Evolutionary conservation across 1,140 invertebrate genomes (phyloP).

Genomic region (Dryas iulia): DNA sequence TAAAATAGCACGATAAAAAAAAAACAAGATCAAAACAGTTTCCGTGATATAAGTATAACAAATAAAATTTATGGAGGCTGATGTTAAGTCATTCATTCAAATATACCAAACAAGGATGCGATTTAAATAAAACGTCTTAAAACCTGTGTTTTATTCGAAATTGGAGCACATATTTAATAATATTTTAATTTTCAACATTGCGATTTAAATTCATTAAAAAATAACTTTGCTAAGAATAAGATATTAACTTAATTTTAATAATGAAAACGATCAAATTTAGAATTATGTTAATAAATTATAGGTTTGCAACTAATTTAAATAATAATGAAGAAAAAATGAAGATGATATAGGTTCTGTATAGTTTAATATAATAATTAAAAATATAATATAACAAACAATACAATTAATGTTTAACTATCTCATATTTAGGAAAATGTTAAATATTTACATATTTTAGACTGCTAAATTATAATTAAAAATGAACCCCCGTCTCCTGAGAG

Average conservation of each 20-base stretch:
- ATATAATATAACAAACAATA: too few species aligned
- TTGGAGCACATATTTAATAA: slow-evolving; percentile 12
- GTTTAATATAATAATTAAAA: neutral
- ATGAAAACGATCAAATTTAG: slow-evolving; percentile 7
- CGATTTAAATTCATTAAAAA: slow-evolving; percentile 11
- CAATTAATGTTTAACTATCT: too few species aligned
- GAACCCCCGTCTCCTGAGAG: too few species aligned
- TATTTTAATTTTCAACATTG: slow-evolving; percentile 18
- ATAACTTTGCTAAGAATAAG: slow-evolving; percentile 5
- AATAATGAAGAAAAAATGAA: neutral
- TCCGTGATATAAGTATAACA: slow-evolving; percentile 28
- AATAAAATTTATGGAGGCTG: slow-evolving; percentile 20
- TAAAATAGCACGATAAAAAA: slow-evolving; percentile 15
- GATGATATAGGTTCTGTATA: neutral
- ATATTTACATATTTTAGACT: too few species aligned
- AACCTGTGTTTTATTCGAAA: slow-evolving; percentile 9
- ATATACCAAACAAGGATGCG: slow-evolving; percentile 21
- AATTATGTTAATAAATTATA: slow-evolving; percentile 7
- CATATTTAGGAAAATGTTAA: too few species aligned
- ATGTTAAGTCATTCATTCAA: slow-evolving; percentile 16
- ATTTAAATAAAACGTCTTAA: slow-evolving; percentile 22
- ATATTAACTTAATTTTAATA: slow-evolving; percentile 14
- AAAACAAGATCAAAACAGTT: slow-evolving; percentile 31
- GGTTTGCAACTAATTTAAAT: neutral
- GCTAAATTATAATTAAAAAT: too few species aligned